Base-by-base conservation (phyloP, 1,140 invertebrate genomes). In the Trachymyrmex cornetzi region DNA sequence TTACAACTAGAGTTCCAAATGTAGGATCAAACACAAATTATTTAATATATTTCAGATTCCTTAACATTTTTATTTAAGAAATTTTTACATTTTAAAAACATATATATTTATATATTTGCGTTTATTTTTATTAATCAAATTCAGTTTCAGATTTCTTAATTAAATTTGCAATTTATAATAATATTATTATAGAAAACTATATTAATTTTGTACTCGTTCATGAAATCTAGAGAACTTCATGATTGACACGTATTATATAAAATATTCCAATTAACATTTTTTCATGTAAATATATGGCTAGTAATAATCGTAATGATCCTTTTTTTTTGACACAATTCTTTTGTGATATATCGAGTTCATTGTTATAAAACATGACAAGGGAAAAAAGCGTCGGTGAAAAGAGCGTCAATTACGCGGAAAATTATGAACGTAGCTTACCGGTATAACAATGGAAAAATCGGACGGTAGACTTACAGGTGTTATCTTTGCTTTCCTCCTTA, bases 401-500 rank as follows among this genome's bases (percentile, higher is more conserved):
- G 71, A 67, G 61, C 79, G 82, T 85, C 72, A 89, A 89, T 90
- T 69, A 67, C 71, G 79, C 61, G 89, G 86, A 90, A 91, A 91
- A 91, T 90, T 90, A 81, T 84, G 82, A 82, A 79, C 63, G 82
- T 74, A 86, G 59, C 64, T 82, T 57, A 77, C 61, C 48, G 48
- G 66, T 74, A 66, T 80, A 85, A 91, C 87, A 91, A 91, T 80
- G 63, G 66, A 55, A 89, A 84, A 69, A 86, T 88, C 79, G 69
- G 75, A 44, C 48, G 19, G 57, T 12, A 85, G 86, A 95, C 94
- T 95, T 92, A 95, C 94, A 94, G 72, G 92, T 90, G 87, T 92
- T 94, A 77, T 94, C 92, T 86, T 91, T 93, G 77, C 89, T 92
- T 77, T 96, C 95, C 61, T 95, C 95, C 95, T 95, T 96, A 90